Evolutionary conservation across 2,888 invertebrate genomes (phyloP), one percentile per base, ranked within the genome.

Genomic region (Resseliella maxima): DNA sequence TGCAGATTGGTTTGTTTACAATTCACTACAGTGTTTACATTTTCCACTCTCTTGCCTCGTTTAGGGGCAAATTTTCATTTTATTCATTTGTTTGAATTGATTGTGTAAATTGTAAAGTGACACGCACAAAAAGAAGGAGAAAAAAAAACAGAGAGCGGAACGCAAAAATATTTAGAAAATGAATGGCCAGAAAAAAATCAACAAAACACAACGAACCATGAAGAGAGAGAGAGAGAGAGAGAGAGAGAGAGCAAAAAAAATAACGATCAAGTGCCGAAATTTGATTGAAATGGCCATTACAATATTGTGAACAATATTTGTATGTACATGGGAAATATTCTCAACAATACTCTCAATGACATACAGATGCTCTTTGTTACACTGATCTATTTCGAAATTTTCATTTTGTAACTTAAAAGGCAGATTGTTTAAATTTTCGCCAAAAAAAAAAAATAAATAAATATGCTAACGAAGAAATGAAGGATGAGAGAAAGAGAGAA

Each of bases 41-140:
- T 72, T 72, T 31, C 35, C 31, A 72, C 72, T 72, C 35, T 72
- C 35, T 72, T 72, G 72, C 72, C 72, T 72, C 72, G 72, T 72
- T 72, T 72, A 31, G 72, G 72, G 72, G 31, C 72, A 72, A 27
- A 31, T 72, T 72, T 72, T 72, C 72, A 18, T 31, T 72, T 72
- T 72, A 72, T 72, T 72, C 72, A 72, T 72, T 72, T 72, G 72
- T 72, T 72, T 72, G 72, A 72, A 72, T 72, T 31, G 72, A 72
- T 72, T 72, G 72, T 35, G 35, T 72, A 72, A 35, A 72, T 72
- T 72, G 72, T 72, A 72, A 35, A 72, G 35, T 72, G 72, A 72
- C 72, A 72, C 72, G 72, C 72, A 72, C 31, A 0, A 31, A 72
- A 59, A 59, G 2, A 18, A n/a, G 5, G 3, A 24, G 46, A 24